A percentile compares a stretch with the other conserved stretches of the same genome.
These are phyloP conservation scores for Reticulitermes lucifugus DNA, from an alignment of 2,888 invertebrate species.

Conservation along the genomic window DNA sequence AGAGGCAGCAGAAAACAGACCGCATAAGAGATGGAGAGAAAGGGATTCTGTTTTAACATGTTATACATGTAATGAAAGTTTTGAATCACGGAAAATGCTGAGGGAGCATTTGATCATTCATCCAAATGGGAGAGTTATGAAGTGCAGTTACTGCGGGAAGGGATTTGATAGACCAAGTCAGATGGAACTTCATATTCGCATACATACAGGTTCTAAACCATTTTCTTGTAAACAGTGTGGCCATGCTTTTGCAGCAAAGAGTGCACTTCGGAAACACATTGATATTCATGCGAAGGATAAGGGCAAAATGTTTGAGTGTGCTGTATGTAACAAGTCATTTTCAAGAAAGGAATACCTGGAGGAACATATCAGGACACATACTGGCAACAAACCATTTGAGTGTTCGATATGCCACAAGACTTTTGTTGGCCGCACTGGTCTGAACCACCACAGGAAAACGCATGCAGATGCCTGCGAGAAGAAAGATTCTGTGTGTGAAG, in stretches of 20 bases:
- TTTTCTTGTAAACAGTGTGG: constrained; percentile 53
- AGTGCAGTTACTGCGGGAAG: constrained; percentile 49
- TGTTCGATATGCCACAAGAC: constrained; percentile 50
- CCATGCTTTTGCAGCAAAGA: constrained; percentile 54
- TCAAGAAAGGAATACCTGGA: constrained; percentile 54
- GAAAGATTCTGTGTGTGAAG: constrained; percentile 54
- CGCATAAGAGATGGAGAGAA: background rate
- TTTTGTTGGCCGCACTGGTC: constrained; percentile 52
- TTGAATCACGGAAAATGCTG: constrained; percentile 39
- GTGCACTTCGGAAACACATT: constrained; percentile 55
- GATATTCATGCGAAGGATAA: constrained; percentile 53
- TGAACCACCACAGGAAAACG: constrained; percentile 52
- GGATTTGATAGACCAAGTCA: constrained; percentile 48
- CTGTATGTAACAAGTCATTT: constrained; percentile 54
- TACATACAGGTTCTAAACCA: constrained; percentile 48
- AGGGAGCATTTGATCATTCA: constrained; percentile 48
- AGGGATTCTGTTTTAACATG: constrained; percentile 35
- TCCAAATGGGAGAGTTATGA: constrained; percentile 48
- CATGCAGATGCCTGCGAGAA: constrained; percentile 45
- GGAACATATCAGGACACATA: constrained; percentile 55
- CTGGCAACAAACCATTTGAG: constrained; percentile 55
- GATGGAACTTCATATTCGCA: constrained; percentile 49
- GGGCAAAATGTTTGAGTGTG: constrained; percentile 54
- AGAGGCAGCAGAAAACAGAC: background rate
- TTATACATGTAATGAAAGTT: constrained; percentile 45